Evolutionary conservation across 2,888 invertebrate genomes (phyloP).

Genomic region (Carabus problematicus): DNA sequence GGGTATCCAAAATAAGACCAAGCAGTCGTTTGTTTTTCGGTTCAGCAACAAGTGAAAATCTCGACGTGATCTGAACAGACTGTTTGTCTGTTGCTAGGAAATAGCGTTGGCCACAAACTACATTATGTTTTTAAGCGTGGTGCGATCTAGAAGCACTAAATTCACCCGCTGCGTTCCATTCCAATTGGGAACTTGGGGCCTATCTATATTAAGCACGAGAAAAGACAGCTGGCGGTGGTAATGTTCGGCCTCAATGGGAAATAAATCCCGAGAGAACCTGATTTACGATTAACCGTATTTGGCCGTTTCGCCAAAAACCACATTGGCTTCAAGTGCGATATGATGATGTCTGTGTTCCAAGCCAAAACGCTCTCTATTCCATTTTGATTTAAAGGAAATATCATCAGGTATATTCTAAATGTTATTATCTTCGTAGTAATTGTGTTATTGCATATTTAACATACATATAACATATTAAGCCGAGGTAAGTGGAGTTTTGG

Average conservation of each 20-base stretch:
- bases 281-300: constrained; percentile 6
- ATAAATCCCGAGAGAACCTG: background rate
- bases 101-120: constrained; percentile 14
- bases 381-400: too few species aligned
- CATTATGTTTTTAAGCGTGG: constrained; percentile 11
- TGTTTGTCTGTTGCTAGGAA: background rate
- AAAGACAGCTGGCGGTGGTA: constrained; percentile 1
- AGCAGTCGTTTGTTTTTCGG: background rate
- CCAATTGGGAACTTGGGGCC: background rate
- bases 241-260: background rate
- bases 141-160: background rate
- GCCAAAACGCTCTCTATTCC: too few species aligned
- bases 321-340: too few species aligned
- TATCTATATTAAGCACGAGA: constrained; percentile 5
- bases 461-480: too few species aligned
- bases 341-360: too few species aligned
- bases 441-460: too few species aligned
- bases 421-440: too few species aligned
- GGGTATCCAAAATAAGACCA: background rate
- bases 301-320: background rate
- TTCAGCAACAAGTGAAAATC: constrained; percentile 17
- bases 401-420: too few species aligned
- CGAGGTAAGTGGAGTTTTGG: too few species aligned
- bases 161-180: background rate
- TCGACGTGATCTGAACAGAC: background rate